Base-by-base conservation (phyloP, 2,797 vertebrate species). In the Centroberyx gerrardi region DNA sequence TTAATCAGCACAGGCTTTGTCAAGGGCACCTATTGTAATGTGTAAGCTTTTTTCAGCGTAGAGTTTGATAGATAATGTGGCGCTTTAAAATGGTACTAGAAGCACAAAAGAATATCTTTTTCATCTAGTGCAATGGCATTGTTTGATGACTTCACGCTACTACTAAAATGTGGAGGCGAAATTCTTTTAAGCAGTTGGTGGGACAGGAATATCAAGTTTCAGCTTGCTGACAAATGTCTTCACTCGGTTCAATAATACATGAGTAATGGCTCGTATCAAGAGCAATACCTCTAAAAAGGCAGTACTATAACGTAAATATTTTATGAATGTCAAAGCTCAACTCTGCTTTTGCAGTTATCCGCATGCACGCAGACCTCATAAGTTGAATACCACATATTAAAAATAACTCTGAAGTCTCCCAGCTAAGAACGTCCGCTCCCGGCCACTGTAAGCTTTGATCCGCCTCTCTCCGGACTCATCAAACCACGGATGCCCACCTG, bases 321-420 rank as follows among this genome's bases (percentile, higher is more conserved):
- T 87, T 63, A 90, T 86, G 52, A 76, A 87, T 80, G 81, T 83
- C 90, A 88, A 83, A 88, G 82, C 79, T 89, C 76, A 88, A 66
- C 69, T 92, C 68, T 87, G 73, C 72, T 82, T 87, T 85, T 88
- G 66, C 80, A 82, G 61, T 86, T 79, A 80, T 64, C 60, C 74
- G 12, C 82, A 87, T 78, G 68, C 76, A 85, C 44, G 61, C 40
- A 83, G 66, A 68, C 48, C 66, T 75, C 74, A 82, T 74, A 51
- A 77, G 58, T 68, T 63, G 72, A 88, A 80, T 74, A 72, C 59
- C 2, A 62, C 73, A 62, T 67, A 69, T 81, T 72, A 70, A 84
- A 88, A 85, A 78, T 61, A 70, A 62, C 49, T 77, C 48, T 76
- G 31, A 73, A 81, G 68, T 81, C 65, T 82, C 38, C 61, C 61